Conservation (phyloP, 2,888 invertebrate species). For the Dolichopus griseipennis region DNA sequence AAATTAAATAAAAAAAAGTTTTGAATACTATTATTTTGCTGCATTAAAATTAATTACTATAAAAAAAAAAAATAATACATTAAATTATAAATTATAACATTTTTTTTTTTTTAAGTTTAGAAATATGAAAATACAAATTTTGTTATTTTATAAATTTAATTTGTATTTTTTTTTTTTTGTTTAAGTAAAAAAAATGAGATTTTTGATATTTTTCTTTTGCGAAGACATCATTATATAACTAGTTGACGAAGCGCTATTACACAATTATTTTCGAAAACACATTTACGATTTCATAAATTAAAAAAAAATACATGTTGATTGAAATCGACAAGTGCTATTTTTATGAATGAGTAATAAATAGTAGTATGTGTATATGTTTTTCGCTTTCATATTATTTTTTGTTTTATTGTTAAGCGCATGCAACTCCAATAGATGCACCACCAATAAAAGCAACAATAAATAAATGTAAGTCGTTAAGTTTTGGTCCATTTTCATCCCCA, state of each 20-base stretch:
- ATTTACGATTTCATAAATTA: background rate
- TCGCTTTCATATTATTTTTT: background rate
- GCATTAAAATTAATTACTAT: background rate
- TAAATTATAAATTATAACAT: too few species aligned
- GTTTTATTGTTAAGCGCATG: conserved; percentile 30
- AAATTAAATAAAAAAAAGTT: background rate
- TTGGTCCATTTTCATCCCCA: conserved; percentile 55
- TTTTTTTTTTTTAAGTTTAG: too few species aligned
- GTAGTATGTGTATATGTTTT: too few species aligned
- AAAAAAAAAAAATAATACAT: too few species aligned
- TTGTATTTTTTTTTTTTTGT: too few species aligned
- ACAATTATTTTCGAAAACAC: background rate
- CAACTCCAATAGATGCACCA: conserved; percentile 63
- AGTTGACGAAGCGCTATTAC: too few species aligned
- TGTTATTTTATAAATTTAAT: too few species aligned
- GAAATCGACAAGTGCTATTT: background rate
- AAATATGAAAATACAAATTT: too few species aligned
- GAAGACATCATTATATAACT: too few species aligned
- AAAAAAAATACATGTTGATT: background rate
- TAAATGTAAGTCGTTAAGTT: conserved; percentile 67
- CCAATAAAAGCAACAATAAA: conserved; percentile 73
- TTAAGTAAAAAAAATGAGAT: too few species aligned
- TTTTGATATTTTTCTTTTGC: too few species aligned
- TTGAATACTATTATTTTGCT: background rate
- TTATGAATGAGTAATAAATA: background rate